These are phyloP conservation scores for Sinodicranocentrus sp. DNA, from an alignment of 2,888 invertebrate genomes.

Conservation along the genomic window DNA sequence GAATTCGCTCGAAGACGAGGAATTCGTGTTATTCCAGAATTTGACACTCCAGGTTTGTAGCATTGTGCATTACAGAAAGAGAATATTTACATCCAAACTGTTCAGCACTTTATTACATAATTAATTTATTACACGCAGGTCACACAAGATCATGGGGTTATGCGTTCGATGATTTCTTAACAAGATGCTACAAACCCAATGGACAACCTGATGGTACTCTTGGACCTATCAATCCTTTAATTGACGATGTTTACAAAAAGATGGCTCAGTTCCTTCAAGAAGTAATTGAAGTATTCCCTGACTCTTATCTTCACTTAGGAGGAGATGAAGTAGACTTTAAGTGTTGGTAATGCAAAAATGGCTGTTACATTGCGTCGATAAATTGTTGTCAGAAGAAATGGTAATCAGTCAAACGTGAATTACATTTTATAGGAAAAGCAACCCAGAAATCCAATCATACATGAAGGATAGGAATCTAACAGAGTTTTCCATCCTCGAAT, in stretches of 20 bases:
- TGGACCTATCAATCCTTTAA: constrained; percentile 90
- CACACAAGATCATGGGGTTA: constrained; percentile 93
- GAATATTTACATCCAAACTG: not conserved
- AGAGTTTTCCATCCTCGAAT: constrained; percentile 83
- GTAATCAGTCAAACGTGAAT: not conserved
- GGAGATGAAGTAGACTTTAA: constrained; percentile 92
- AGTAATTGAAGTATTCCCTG: constrained; percentile 85
- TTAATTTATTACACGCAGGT: constrained; percentile 79
- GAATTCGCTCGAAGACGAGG: constrained; percentile 89
- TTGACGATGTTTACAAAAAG: constrained; percentile 83
- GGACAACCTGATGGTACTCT: constrained; percentile 81
- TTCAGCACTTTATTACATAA: not conserved
- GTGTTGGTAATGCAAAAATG: constrained; percentile 84
- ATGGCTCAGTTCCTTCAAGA: constrained; percentile 85
- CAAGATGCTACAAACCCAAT: constrained; percentile 83
- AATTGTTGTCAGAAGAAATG: too few relatives aligned
- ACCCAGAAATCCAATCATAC: constrained; percentile 83
- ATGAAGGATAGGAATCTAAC: constrained; percentile 82
- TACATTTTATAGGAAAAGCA: constrained; percentile 81
- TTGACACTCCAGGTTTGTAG: constrained; percentile 89
- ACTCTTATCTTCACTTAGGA: constrained; percentile 91
- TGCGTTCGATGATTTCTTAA: constrained; percentile 86
- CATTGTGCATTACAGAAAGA: not conserved
- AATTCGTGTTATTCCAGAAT: constrained; percentile 92
- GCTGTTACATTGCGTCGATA: not conserved